phyloP scores from a whole-genome alignment of 2,888 invertebrate genomes.

The Allophyes oxyacanthae region DNA sequence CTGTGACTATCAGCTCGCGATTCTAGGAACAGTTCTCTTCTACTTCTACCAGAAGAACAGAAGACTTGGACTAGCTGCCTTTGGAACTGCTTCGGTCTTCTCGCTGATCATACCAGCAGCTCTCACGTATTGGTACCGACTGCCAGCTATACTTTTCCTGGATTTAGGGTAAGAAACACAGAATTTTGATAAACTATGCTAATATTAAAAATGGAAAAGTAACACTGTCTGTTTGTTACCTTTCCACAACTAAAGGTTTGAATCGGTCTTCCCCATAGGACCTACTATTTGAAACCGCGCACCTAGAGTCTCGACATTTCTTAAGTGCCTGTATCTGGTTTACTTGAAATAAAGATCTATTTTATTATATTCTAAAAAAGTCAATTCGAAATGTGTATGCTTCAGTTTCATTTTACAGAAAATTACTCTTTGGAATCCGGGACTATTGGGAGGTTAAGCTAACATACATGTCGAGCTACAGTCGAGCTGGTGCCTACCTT shows the following conservation, averaged over 20 bases:
- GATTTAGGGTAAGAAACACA: constrained; percentile 46
- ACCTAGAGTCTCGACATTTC: no score
- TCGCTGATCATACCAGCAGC: constrained; percentile 50
- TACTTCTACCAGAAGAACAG: constrained; percentile 40
- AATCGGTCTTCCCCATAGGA: no score
- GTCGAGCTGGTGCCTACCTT: constrained; percentile 58
- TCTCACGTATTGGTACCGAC: constrained; percentile 45
- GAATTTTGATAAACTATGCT: background rate
- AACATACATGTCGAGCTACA: constrained; percentile 52
- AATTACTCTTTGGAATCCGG: background rate
- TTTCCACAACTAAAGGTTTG: no score
- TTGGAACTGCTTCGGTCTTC: constrained; percentile 10
- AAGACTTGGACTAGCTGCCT: constrained; percentile 18
- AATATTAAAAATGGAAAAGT: no score
- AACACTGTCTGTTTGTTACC: no score
- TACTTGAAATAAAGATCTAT: no score
- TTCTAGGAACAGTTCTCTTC: constrained; percentile 47
- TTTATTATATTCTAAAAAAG: no score
- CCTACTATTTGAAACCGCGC: no score
- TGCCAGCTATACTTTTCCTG: constrained; percentile 36
- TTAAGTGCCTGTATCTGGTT: no score
- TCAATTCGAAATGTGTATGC: no score
- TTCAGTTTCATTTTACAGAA: no score
- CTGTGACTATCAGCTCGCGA: constrained; percentile 53
- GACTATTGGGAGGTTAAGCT: constrained; percentile 19